A percentile compares a stretch with the other conserved stretches of the same genome.
phyloP scores from a whole-genome alignment of 2,113 vertebrate species.

The Strigops habroptila region DNA sequence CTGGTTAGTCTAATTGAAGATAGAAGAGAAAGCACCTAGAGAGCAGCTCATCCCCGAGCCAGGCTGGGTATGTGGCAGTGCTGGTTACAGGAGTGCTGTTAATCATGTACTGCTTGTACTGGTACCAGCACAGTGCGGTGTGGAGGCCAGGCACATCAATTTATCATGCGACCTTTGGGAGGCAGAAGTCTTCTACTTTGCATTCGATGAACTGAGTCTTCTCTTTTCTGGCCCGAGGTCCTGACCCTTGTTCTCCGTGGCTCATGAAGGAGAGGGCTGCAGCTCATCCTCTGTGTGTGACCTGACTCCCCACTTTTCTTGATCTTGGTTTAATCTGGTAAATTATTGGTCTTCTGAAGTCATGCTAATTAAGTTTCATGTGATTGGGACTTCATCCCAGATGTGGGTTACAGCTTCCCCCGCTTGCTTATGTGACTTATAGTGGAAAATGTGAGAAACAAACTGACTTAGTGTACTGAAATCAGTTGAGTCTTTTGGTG shows the following conservation, averaged over 20 bases:
- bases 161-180: slow-evolving; percentile 37
- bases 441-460: not conserved
- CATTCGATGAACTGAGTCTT: slow-evolving; percentile 51
- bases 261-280: not conserved
- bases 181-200: slow-evolving; percentile 8
- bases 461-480: not conserved
- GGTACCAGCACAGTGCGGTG: accelerated
- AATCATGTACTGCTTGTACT: slow-evolving; percentile 1
- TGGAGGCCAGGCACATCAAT: slow-evolving; percentile 4
- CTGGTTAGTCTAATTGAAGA: not conserved
- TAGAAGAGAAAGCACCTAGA: not conserved
- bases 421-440: not conserved
- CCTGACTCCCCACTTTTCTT: not conserved
- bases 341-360: not conserved
- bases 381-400: not conserved
- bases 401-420: not conserved
- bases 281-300: not conserved
- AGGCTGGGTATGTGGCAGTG: not conserved
- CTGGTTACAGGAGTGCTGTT: not conserved
- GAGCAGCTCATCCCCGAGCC: not conserved
- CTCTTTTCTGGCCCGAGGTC: not conserved
- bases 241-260: not conserved
- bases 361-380: not conserved
- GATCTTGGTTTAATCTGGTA: not conserved
- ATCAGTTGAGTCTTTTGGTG: not conserved